Evolutionary conservation across 2,888 invertebrate species (phyloP).

Genomic region (Thumatha senex): DNA sequence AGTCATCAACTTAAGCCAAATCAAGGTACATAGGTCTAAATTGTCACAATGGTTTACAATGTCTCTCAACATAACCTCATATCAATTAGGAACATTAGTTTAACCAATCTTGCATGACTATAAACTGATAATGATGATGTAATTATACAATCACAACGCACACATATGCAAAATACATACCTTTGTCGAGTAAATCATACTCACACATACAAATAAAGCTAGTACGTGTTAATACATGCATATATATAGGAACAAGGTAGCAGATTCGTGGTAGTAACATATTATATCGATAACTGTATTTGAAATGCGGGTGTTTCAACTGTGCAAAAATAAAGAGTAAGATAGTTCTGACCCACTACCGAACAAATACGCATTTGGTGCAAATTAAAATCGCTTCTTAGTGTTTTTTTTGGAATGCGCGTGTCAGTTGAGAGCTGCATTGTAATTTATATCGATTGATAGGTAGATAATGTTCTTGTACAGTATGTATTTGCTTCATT

Average conservation of each 20-base stretch:
- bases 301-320: constrained; percentile 35
- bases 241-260: constrained; percentile 31
- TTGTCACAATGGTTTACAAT: no score
- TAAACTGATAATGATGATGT: constrained; percentile 58
- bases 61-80: constrained; percentile 21
- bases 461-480: no score
- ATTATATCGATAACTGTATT: constrained; percentile 15
- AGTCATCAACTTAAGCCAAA: no score
- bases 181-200: constrained; percentile 30
- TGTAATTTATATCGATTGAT: no score
- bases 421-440: no score
- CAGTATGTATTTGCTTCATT: no score
- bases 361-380: not conserved
- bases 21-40: no score
- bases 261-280: constrained; percentile 29
- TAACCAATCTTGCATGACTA: constrained; percentile 57
- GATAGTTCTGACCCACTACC: constrained; percentile 7
- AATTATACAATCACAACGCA: constrained; percentile 54
- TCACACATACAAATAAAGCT: constrained; percentile 30
- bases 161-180: constrained; percentile 28
- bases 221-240: constrained; percentile 26
- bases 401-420: no score
- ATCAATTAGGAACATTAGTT: constrained; percentile 66
- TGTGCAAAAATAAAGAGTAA: constrained; percentile 24
- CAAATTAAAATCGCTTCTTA: not conserved